phyloP scores from a whole-genome alignment of 2,888 invertebrate species.

The Plebejus anna region DNA sequence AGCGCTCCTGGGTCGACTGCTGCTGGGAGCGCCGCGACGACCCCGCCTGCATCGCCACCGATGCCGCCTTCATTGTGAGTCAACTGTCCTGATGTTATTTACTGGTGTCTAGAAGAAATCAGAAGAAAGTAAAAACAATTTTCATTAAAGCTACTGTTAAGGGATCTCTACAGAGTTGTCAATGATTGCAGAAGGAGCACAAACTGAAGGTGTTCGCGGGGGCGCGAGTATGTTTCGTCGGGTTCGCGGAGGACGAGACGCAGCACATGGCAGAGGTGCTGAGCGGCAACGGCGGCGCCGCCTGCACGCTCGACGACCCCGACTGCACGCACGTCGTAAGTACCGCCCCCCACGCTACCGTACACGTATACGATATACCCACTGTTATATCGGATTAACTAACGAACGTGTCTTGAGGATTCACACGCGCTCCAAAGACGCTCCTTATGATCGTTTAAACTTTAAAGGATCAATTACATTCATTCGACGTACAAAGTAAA shows the following conservation, averaged over 20 bases:
- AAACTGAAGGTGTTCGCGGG: slow-evolving; percentile 93
- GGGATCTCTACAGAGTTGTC: slow-evolving; percentile 18
- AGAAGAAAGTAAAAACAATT: not conserved
- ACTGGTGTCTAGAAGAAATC: too few relatives aligned
- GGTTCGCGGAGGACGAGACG: slow-evolving; percentile 94
- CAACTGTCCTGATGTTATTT: not conserved
- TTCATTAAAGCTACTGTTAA: too few relatives aligned
- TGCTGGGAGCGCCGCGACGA: slow-evolving; percentile 91
- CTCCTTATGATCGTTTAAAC: not conserved
- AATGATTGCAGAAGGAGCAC: slow-evolving; percentile 79
- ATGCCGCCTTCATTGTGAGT: slow-evolving; percentile 67
- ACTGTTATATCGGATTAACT: not conserved
- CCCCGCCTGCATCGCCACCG: slow-evolving; percentile 84
- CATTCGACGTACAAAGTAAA: not conserved
- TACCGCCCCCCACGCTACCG: slow-evolving; percentile 41
- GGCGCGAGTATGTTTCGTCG: slow-evolving; percentile 91
- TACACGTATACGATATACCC: not conserved
- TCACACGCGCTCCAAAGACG: not conserved
- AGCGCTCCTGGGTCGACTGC: slow-evolving; percentile 91
- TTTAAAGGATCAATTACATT: not conserved
- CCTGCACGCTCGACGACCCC: slow-evolving; percentile 88
- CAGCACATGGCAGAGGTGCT: slow-evolving; percentile 95
- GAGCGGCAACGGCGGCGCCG: slow-evolving; percentile 90
- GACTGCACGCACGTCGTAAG: slow-evolving; percentile 96
- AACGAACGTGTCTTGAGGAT: not conserved